phyloP scores from a whole-genome alignment of 2,888 invertebrate genomes.

The Perizoma affinitatum region DNA sequence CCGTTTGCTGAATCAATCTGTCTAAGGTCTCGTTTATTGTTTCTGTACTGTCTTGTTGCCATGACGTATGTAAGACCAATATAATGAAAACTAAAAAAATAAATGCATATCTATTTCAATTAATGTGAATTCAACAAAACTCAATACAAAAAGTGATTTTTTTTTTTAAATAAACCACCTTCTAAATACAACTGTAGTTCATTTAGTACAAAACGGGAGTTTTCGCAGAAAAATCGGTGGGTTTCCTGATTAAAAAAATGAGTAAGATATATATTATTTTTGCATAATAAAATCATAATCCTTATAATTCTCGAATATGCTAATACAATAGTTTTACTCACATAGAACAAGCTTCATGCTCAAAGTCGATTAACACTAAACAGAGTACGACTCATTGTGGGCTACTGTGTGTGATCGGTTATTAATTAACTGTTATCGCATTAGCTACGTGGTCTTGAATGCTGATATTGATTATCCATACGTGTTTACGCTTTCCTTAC shows the following conservation, averaged over 20 bases:
- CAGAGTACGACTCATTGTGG: slow-evolving; percentile 42
- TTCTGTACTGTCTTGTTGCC: slow-evolving; percentile 30
- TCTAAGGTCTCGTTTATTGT: slow-evolving; percentile 27
- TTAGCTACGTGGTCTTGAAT: slow-evolving; percentile 44
- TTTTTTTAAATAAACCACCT: too few relatives aligned
- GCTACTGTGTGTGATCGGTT: slow-evolving; percentile 46
- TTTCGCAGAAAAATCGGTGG: too few relatives aligned
- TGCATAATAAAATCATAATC: too few relatives aligned
- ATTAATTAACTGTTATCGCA: slow-evolving; percentile 64
- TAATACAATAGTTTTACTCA: slow-evolving; percentile 41
- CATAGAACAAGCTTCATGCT: slow-evolving; percentile 48
- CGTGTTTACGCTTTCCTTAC: slow-evolving; percentile 30
- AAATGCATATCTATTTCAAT: background rate
- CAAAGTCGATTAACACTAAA: slow-evolving; percentile 43
- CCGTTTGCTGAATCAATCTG: slow-evolving; percentile 30
- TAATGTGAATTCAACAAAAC: too few relatives aligned
- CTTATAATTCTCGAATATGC: background rate
- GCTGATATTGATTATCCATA: slow-evolving; percentile 46
- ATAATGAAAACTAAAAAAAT: slow-evolving; percentile 23
- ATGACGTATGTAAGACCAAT: slow-evolving; percentile 16
- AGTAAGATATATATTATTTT: too few relatives aligned
- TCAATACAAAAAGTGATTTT: too few relatives aligned
- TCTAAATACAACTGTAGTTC: too few relatives aligned
- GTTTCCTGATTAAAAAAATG: too few relatives aligned
- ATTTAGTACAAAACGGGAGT: too few relatives aligned